Percentiles rank a stretch among this genome's conserved stretches.
phyloP scores from a whole-genome alignment of 2,113 vertebrate genomes.

The Uria aalge region DNA sequence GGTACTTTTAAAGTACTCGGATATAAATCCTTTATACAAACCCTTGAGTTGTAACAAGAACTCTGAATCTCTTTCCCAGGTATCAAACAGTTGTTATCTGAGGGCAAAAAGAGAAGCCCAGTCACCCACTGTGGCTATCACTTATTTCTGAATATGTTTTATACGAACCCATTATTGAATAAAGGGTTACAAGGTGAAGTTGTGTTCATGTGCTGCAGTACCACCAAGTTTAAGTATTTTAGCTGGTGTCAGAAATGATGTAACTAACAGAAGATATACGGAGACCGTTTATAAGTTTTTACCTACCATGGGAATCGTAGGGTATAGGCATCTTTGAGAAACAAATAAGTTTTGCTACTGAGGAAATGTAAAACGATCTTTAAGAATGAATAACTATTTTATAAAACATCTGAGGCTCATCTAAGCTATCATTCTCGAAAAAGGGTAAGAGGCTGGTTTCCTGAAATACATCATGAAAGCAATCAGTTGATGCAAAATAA shows the following conservation, averaged over 20 bases:
- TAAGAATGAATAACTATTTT: not conserved
- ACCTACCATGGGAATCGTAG: not conserved
- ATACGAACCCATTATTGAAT: not conserved
- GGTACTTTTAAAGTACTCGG: not conserved
- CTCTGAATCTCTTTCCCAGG: not conserved
- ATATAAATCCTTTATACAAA: not conserved
- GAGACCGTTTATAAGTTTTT: accelerated
- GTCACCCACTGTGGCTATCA: not conserved
- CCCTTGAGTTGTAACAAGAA: not conserved
- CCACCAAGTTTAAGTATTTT: not conserved
- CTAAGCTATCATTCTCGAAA: not conserved
- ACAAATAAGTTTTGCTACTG: not conserved
- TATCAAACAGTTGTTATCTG: not conserved
- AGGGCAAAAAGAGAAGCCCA: not conserved
- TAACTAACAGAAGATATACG: not conserved
- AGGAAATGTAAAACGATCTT: not conserved
- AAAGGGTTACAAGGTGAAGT: not conserved
- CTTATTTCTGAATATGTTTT: not conserved
- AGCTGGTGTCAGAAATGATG: not conserved
- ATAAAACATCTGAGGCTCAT: not conserved
- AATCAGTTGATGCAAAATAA: not conserved
- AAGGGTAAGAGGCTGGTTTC: not conserved
- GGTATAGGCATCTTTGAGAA: not conserved
- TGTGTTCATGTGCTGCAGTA: not conserved
- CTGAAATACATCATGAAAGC: not conserved